Evolutionary conservation across 2,888 invertebrate species (phyloP).

Genomic region (Cryptocheilus praepositus): DNA sequence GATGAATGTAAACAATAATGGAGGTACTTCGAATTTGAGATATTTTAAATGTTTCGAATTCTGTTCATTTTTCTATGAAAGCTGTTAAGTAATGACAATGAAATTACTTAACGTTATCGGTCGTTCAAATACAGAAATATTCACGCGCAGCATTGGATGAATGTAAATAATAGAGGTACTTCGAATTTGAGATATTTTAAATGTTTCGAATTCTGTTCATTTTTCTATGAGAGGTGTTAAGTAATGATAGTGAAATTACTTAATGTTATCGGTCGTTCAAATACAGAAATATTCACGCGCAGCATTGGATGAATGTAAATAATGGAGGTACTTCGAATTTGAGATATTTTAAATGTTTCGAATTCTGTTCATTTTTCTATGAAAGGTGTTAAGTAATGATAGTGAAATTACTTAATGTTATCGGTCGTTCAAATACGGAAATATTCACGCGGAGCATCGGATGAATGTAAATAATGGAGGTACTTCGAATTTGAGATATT

Average conservation of each 20-base stretch:
- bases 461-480: background rate
- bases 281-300: background rate
- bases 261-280: background rate
- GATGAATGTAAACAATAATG: background rate
- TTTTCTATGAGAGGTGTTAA: conserved; percentile 22
- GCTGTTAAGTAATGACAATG: conserved; percentile 25
- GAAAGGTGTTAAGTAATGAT: conserved; percentile 28
- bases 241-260: conserved; percentile 12
- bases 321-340: background rate
- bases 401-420: conserved; percentile 2
- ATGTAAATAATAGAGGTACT: conserved; percentile 2
- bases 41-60: no score
- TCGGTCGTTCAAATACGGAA: background rate
- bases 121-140: background rate
- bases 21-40: background rate
- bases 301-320: background rate
- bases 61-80: background rate
- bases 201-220: no score
- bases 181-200: no score
- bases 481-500: background rate
- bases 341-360: no score
- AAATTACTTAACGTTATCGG: background rate
- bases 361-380: no score
- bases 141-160: background rate
- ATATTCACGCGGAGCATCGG: background rate